A percentile compares a stretch with the other conserved stretches of the same genome.
phyloP scores from a whole-genome alignment of 2,888 invertebrate genomes.

The Orthosia cruda region DNA sequence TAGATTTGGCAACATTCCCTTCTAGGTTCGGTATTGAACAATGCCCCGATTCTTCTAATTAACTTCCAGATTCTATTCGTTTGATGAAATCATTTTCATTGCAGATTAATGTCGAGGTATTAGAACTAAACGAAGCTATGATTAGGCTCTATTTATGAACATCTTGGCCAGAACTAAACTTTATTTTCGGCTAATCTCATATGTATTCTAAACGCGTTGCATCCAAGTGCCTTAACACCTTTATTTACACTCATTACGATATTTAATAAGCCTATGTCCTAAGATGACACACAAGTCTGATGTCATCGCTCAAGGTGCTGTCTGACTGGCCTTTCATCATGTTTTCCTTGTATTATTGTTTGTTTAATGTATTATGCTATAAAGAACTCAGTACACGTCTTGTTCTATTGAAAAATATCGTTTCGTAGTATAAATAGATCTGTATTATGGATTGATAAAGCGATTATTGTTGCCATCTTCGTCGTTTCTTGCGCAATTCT shows the following conservation, averaged over 20 bases:
- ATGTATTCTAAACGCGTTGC: slow-evolving; percentile 33
- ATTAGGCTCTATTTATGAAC: not conserved
- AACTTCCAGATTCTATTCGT: not conserved
- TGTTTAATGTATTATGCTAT: slow-evolving; percentile 46
- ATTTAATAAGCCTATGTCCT: slow-evolving; percentile 34
- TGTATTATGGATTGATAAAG: slow-evolving; percentile 42
- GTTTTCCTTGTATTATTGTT: slow-evolving; percentile 76
- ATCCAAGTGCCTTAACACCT: slow-evolving; percentile 32
- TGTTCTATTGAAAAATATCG: slow-evolving; percentile 41
- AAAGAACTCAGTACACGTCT: slow-evolving; percentile 46
- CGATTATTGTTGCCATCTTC: slow-evolving; percentile 27
- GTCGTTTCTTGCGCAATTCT: not conserved
- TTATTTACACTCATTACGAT: slow-evolving; percentile 58
- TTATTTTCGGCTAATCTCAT: slow-evolving; percentile 13
- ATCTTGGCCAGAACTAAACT: slow-evolving; percentile 1
- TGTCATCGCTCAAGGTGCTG: slow-evolving; percentile 81
- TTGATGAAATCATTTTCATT: not conserved
- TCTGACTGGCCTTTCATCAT: slow-evolving; percentile 74
- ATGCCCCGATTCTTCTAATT: not conserved
- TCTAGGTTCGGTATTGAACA: not conserved
- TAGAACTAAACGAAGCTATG: no score
- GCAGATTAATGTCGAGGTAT: not conserved
- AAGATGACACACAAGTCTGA: slow-evolving; percentile 70
- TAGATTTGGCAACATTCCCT: not conserved
- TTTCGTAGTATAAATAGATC: slow-evolving; percentile 26